Conservation (phyloP, 2,797 vertebrate genomes). For the Hephaestus fuliginosus region DNA sequence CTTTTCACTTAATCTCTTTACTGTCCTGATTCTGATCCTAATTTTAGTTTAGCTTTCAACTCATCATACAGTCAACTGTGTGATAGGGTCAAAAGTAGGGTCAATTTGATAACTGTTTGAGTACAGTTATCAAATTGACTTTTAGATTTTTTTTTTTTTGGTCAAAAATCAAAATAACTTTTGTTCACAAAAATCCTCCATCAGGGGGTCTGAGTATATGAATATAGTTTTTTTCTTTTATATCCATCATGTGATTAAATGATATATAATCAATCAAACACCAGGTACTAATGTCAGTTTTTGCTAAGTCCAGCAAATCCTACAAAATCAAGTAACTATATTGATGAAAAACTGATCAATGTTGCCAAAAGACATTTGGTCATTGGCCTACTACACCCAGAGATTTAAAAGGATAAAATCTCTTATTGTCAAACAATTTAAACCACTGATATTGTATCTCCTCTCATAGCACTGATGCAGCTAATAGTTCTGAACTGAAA, state of each 20-base stretch:
- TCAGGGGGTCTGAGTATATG: no score
- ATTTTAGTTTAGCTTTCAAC: background rate
- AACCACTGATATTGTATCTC: background rate
- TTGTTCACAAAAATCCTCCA: background rate
- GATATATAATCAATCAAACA: background rate
- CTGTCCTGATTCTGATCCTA: no score
- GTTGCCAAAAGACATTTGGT: background rate
- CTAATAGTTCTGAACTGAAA: background rate
- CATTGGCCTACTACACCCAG: background rate
- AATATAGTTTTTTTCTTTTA: no score
- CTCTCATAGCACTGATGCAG: background rate
- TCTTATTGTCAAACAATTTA: background rate
- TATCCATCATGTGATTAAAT: no score
- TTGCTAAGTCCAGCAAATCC: background rate
- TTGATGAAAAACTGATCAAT: background rate
- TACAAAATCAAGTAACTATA: background rate
- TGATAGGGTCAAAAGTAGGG: no score
- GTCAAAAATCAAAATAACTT: background rate
- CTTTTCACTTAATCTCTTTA: no score
- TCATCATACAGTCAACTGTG: no score
- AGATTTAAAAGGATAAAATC: background rate
- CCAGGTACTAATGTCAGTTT: background rate
- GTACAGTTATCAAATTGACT: background rate
- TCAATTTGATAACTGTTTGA: no score
- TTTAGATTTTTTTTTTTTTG: background rate